phyloP scores from a whole-genome alignment of 1,140 invertebrate species.

The Dendroctonus valens region DNA sequence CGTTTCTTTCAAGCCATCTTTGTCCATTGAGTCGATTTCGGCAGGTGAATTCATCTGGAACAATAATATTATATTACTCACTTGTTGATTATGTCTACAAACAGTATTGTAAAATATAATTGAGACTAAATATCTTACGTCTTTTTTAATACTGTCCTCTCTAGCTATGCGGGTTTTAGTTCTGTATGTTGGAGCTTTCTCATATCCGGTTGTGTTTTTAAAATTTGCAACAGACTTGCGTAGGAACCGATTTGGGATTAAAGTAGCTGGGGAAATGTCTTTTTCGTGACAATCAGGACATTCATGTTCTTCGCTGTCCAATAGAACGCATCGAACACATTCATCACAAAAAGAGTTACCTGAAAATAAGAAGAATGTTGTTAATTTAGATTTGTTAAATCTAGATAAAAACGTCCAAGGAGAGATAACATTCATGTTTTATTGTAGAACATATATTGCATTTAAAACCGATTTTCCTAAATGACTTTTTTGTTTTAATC shows the following conservation, averaged over 20 bases:
- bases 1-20: constrained; percentile 45
- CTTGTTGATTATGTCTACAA: neutral
- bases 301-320: constrained; percentile 92
- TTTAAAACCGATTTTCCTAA: too few relatives aligned
- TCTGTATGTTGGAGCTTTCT: constrained; percentile 47
- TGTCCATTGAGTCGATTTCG: constrained; percentile 28
- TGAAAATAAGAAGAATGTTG: constrained; percentile 4
- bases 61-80: neutral
- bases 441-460: too few relatives aligned
- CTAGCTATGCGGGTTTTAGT: constrained; percentile 23
- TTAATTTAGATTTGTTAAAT: too few relatives aligned
- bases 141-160: constrained; percentile 19
- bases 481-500: too few relatives aligned
- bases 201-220: constrained; percentile 87
- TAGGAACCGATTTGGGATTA: constrained; percentile 89
- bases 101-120: constrained; percentile 5
- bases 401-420: too few relatives aligned
- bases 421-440: too few relatives aligned
- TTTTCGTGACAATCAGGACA: constrained; percentile 93
- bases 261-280: constrained; percentile 86
- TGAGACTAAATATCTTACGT: constrained; percentile 8
- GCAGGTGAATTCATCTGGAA: constrained; percentile 20
- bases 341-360: constrained; percentile 95
- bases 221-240: constrained; percentile 85
- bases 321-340: constrained; percentile 85